phyloP scores from a whole-genome alignment of 2,113 vertebrate genomes.

The Henicopernis longicauda region DNA sequence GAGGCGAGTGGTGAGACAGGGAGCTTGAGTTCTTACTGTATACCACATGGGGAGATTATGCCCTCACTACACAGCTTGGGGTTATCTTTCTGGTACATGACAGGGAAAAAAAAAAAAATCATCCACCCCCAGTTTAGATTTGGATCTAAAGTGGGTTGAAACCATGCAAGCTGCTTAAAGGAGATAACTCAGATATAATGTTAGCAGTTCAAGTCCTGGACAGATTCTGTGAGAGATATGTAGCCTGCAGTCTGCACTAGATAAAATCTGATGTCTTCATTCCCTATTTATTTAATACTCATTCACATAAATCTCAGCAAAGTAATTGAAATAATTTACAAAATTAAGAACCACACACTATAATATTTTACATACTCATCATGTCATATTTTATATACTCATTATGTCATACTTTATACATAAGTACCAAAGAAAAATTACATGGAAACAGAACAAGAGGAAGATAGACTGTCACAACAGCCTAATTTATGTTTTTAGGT shows the following conservation, averaged over 20 bases:
- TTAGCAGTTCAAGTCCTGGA: not conserved
- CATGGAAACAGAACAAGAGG: not conserved
- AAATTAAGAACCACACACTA: not conserved
- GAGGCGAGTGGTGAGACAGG: not conserved
- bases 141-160: not conserved
- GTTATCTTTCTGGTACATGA: not conserved
- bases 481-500: not conserved
- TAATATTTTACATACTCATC: not conserved
- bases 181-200: not conserved
- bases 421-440: not conserved
- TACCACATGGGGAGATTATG: not conserved
- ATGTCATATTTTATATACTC: not conserved
- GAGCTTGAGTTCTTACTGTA: not conserved
- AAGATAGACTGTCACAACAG: not conserved
- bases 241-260: not conserved
- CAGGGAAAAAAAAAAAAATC: not conserved
- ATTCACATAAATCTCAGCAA: not conserved
- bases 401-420: not conserved
- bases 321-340: not conserved
- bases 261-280: accelerated
- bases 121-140: not conserved
- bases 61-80: not conserved
- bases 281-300: not conserved
- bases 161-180: not conserved
- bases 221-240: not conserved